phyloP scores from a whole-genome alignment of 2,797 vertebrate species.

The Heliangelus exortis region DNA sequence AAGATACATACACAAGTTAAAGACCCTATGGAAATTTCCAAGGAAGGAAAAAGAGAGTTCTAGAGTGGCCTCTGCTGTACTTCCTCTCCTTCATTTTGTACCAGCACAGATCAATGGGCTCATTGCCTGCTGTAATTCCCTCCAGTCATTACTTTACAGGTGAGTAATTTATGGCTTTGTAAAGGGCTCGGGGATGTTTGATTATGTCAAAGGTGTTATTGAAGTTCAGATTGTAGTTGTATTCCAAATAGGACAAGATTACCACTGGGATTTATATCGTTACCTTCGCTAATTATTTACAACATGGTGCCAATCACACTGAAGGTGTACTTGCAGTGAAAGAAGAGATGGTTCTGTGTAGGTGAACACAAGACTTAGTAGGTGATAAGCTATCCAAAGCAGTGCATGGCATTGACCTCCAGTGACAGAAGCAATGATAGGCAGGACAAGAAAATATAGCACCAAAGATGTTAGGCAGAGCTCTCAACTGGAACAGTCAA shows the following conservation, averaged over 20 bases:
- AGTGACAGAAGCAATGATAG: not conserved
- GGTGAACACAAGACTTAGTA: constrained; percentile 9
- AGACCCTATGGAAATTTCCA: not conserved
- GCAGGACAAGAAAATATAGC: not conserved
- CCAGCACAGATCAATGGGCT: constrained; percentile 64
- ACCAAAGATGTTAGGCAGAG: not conserved
- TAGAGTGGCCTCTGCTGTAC: constrained; percentile 15
- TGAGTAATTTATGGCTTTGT: constrained; percentile 75
- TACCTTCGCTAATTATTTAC: constrained; percentile 70
- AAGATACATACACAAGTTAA: not conserved
- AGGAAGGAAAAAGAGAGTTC: not conserved
- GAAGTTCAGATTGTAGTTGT: constrained; percentile 73
- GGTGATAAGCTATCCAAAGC: constrained; percentile 3
- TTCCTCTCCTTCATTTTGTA: constrained; percentile 43
- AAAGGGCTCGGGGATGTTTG: constrained; percentile 70
- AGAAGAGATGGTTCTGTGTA: not conserved
- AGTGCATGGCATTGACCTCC: constrained; percentile 22
- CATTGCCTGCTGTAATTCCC: constrained; percentile 67
- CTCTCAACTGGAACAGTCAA: not conserved
- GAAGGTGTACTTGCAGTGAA: constrained; percentile 6
- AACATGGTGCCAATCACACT: constrained; percentile 57
- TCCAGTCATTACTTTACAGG: constrained; percentile 71
- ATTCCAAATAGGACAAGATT: constrained; percentile 69
- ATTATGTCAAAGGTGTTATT: constrained; percentile 76
- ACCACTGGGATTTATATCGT: constrained; percentile 69